phyloP scores from a whole-genome alignment of 1,140 invertebrate genomes.

The Bombus polaris region DNA sequence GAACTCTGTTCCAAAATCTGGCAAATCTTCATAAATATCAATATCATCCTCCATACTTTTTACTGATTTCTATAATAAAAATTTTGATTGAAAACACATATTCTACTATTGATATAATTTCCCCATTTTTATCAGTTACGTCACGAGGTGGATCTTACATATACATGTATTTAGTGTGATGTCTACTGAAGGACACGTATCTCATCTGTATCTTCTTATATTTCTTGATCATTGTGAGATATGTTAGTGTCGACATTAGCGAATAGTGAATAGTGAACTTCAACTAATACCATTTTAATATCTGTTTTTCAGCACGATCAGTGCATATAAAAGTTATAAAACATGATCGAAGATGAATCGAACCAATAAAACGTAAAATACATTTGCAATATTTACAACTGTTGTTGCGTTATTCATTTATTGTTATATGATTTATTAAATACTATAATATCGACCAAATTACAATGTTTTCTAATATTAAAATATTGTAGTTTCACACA shows the following conservation, averaged over 20 bases:
- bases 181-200: not conserved
- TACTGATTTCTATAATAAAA: not conserved
- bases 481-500: no score
- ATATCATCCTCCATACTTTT: conserved; percentile 75
- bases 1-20: conserved; percentile 49
- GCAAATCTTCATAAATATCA: conserved; percentile 78
- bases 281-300: not conserved
- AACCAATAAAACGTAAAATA: not conserved
- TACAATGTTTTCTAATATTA: not conserved
- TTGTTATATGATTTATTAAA: not conserved
- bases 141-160: not conserved
- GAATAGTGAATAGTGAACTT: not conserved
- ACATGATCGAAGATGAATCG: not conserved
- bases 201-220: not conserved
- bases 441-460: no score
- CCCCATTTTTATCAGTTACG: not conserved
- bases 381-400: no score
- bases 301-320: no score
- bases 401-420: not conserved
- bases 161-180: not conserved
- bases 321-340: no score
- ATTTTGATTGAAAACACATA: not conserved
- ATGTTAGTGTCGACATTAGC: not conserved
- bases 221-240: not conserved
- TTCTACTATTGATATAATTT: not conserved